Evolutionary conservation across 2,888 invertebrate genomes (phyloP), one percentile per base, ranked within the genome.

Genomic region (Cyrtodaria siliqua): DNA sequence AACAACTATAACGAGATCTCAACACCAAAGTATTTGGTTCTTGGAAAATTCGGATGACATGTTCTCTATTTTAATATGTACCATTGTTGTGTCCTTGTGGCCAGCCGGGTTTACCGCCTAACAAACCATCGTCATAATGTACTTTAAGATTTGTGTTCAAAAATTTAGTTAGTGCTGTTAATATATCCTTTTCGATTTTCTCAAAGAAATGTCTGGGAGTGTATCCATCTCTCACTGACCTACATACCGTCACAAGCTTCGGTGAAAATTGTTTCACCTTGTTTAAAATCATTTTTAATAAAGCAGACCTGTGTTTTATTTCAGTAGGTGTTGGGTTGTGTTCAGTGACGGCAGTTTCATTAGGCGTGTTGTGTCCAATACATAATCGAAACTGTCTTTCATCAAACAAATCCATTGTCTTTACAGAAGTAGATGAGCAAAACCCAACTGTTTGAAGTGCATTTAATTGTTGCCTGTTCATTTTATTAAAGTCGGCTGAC

Each of bases 171-270:
- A 91, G 49, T 23, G 62, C 60, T 12, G 59, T 52, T 3, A 90
- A 42, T 2, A 90, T 75, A 29, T 82, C 82, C 24, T 62, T 61
- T 66, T 91, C 91, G 26, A 91, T 89, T 6, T 62, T 63, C 44
- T 60, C 68, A 59, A 86, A 88, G 50, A 78, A 76, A 20, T 82
- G 49, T 59, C 89, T 85, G 3, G 91, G 91, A 2, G 89, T 90
- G 70, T 89, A 91, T 0, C 91, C 91, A 63, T 91, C 90, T 49
- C 91, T 64, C n/a, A 90, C 80, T 1, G 91, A 91, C n/a, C 91
- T 64, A 62, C 87, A 87, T 0, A 91, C 67, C 3, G 91, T 90
- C 4, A 90, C 84, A 16, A 89, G 44, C 8, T 56, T 42, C 1
- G 88, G 87, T 12, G 55, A 72, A 12, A 56, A 53, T 1, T 63